Evolutionary conservation across 2,888 invertebrate species (phyloP).

Genomic region (Aproaerema taeniolella): DNA sequence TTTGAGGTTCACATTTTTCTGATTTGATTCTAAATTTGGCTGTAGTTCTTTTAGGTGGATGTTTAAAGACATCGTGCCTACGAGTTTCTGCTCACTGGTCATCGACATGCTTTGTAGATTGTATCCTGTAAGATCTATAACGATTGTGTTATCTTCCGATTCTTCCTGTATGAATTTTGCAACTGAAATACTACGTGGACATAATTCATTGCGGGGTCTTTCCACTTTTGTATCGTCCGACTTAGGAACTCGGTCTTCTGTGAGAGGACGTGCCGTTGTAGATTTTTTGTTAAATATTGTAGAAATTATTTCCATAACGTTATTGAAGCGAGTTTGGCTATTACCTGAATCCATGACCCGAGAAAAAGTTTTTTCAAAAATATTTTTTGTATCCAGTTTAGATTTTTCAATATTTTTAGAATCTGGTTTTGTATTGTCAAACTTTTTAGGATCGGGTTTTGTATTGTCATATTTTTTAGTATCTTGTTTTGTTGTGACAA

Average conservation of each 20-base stretch:
- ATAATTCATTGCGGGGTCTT: constrained; percentile 18
- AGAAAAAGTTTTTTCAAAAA: too few relatives aligned
- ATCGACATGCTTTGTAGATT: constrained; percentile 47
- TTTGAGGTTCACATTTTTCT: constrained; percentile 32
- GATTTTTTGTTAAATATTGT: constrained; percentile 42
- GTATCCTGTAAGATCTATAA: constrained; percentile 49
- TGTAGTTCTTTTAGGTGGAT: constrained; percentile 46
- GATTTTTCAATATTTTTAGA: too few relatives aligned
- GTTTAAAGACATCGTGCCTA: constrained; percentile 39
- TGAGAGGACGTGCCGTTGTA: constrained; percentile 17
- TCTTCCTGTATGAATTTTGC: constrained; percentile 29
- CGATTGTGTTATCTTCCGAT: constrained; percentile 37
- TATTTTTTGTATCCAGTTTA: too few relatives aligned
- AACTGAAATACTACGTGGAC: constrained; percentile 26
- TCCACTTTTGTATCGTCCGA: constrained; percentile 17
- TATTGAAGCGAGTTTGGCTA: constrained; percentile 44
- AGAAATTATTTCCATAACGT: constrained; percentile 50
- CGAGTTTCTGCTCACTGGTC: constrained; percentile 31
- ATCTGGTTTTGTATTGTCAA: too few relatives aligned
- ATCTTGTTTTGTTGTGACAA: constrained; percentile 28
- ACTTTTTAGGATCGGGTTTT: too few relatives aligned
- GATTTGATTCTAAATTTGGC: constrained; percentile 26
- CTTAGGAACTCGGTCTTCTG: constrained; percentile 18
- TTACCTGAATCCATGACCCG: constrained; percentile 22
- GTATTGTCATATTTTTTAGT: neutral